Evolutionary conservation across 2,888 invertebrate species (phyloP).

Genomic region (Caenorhabditis sinica): DNA sequence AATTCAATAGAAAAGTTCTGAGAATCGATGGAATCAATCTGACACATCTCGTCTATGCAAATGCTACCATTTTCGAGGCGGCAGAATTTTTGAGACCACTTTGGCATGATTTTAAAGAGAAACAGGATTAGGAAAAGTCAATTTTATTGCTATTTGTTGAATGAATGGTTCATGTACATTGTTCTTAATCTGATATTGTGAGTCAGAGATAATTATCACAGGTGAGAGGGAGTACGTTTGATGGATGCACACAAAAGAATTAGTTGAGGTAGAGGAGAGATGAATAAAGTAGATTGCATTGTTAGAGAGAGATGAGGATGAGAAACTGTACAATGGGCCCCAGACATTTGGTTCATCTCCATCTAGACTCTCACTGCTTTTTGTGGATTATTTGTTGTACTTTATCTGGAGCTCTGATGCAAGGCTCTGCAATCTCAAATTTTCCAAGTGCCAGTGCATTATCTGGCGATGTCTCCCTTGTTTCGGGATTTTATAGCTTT

Average conservation of each 20-base stretch:
- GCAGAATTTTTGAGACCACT: slow-evolving; percentile 58
- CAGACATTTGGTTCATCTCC: neutral
- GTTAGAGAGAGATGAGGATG: neutral
- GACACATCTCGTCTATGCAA: slow-evolving; percentile 79
- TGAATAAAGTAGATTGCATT: slow-evolving; percentile 4
- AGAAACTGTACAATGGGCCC: neutral
- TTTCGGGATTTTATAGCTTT: too few species aligned
- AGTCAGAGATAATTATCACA: neutral
- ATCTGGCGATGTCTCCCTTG: too few species aligned
- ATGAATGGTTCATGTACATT: slow-evolving; percentile 24
- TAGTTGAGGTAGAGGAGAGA: neutral
- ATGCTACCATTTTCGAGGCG: slow-evolving; percentile 74
- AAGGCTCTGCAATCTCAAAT: too few species aligned
- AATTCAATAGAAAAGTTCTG: slow-evolving; percentile 76
- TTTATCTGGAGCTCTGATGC: too few species aligned
- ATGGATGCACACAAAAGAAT: neutral
- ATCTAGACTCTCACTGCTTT: neutral
- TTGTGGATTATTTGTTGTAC: neutral
- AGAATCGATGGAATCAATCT: slow-evolving; percentile 80
- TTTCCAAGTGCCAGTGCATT: too few species aligned
- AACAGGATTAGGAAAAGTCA: slow-evolving; percentile 16
- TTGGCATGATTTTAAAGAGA: slow-evolving; percentile 51
- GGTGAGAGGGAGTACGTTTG: neutral
- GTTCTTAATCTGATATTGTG: neutral
- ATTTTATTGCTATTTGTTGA: neutral